phyloP scores from a whole-genome alignment of 2,888 invertebrate genomes.

The Cryptops parisi region DNA sequence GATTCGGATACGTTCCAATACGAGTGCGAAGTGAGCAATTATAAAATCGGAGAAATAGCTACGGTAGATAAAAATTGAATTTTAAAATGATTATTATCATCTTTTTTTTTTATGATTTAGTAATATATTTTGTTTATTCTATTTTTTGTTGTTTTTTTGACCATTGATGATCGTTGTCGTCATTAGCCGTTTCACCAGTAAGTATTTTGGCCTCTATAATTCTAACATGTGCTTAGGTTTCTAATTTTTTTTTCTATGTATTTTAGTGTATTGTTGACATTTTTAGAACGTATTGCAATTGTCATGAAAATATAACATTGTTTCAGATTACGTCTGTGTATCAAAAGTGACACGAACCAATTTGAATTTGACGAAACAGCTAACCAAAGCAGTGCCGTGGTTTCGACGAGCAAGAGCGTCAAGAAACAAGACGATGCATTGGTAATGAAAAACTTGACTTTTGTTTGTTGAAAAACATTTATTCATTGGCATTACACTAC shows the following conservation, averaged over 20 bases:
- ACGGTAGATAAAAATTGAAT: conserved; percentile 9
- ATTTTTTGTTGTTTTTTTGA: conserved; percentile 5
- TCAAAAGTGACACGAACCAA: not conserved
- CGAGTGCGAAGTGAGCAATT: conserved; percentile 29
- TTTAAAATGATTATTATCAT: conserved; percentile 9
- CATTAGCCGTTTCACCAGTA: conserved; percentile 13
- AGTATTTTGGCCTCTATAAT: too few species aligned
- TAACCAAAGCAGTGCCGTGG: not conserved
- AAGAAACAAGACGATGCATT: too few species aligned
- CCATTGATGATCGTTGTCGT: too few species aligned
- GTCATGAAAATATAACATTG: not conserved
- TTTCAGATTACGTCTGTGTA: conserved; percentile 1
- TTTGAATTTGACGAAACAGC: not conserved
- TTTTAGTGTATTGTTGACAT: too few species aligned
- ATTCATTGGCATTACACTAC: too few species aligned
- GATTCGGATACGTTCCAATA: conserved; percentile 27
- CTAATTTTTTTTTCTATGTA: too few species aligned
- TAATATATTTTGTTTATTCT: too few species aligned
- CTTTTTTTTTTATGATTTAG: too few species aligned
- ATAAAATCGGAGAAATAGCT: conserved; percentile 32
- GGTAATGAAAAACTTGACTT: too few species aligned
- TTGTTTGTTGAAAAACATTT: too few species aligned
- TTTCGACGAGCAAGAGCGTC: too few species aligned
- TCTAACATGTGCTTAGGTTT: too few species aligned
- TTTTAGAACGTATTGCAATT: not conserved